Evolutionary conservation across 2,888 invertebrate genomes (phyloP).

Genomic region (Drosophila koepferae): DNA sequence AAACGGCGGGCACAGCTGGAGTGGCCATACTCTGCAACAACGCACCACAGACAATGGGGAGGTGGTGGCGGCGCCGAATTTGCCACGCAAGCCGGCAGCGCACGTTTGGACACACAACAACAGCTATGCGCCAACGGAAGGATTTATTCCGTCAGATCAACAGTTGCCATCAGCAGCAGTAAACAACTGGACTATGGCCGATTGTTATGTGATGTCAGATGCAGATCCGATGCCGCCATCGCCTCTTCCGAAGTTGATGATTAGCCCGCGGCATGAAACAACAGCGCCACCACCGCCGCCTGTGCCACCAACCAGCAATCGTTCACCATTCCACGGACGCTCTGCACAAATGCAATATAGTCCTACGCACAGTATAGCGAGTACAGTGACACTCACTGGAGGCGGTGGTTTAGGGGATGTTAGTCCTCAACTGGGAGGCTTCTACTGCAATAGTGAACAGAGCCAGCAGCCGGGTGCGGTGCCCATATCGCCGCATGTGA

Average conservation of each 20-base stretch:
- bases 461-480: conserved; percentile 62
- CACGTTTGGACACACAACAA: conserved; percentile 69
- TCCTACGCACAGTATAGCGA: conserved; percentile 74
- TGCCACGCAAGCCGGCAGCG: conserved; percentile 72
- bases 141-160: conserved; percentile 63
- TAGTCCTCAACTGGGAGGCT: conserved; percentile 70
- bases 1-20: conserved; percentile 71
- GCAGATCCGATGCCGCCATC: conserved; percentile 72
- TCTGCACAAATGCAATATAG: conserved; percentile 65
- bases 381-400: conserved; percentile 65
- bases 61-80: conserved; percentile 66
- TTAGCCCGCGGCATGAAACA: conserved; percentile 82
- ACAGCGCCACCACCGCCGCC: conserved; percentile 67
- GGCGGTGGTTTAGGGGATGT: conserved; percentile 51
- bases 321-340: conserved; percentile 83
- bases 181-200: conserved; percentile 39
- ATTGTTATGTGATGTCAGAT: conserved; percentile 43
- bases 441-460: conserved; percentile 67
- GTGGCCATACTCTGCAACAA: conserved; percentile 53
- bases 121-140: conserved; percentile 49
- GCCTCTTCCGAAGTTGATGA: conserved; percentile 75
- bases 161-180: conserved; percentile 29
- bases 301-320: conserved; percentile 66
- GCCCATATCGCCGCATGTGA: conserved; percentile 85
- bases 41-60: conserved; percentile 63